Evolutionary conservation across 2,113 vertebrate species (phyloP).

Genomic region (Tragelaphus buxtoni): DNA sequence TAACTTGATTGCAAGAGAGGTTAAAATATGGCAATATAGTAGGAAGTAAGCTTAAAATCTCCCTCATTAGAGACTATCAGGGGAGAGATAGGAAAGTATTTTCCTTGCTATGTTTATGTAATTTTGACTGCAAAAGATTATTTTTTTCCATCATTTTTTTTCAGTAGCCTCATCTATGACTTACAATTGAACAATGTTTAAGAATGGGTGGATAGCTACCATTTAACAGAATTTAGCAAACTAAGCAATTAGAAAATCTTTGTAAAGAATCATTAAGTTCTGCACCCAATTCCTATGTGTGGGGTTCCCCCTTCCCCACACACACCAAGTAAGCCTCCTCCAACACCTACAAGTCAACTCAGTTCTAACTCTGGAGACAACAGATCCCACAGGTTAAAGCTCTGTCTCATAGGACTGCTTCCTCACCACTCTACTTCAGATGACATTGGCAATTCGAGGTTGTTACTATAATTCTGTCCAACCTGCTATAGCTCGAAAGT

Average conservation of each 20-base stretch:
- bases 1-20: neutral
- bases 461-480: neutral
- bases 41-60: neutral
- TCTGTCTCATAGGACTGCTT: neutral
- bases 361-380: neutral
- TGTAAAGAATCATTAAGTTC: neutral
- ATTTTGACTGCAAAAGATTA: neutral
- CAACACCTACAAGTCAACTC: neutral
- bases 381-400: neutral
- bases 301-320: fast-evolving
- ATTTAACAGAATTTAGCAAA: neutral
- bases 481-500: neutral
- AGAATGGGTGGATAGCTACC: neutral
- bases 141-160: neutral
- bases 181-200: neutral
- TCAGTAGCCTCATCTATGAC: neutral
- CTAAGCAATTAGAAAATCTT: neutral
- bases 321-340: neutral
- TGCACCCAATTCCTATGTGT: neutral
- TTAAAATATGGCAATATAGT: neutral
- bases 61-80: neutral
- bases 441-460: neutral
- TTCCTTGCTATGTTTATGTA: neutral
- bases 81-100: neutral
- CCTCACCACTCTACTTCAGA: neutral